Conservation (phyloP, 2,113 vertebrate species). For the Megatriorchis doriae region DNA sequence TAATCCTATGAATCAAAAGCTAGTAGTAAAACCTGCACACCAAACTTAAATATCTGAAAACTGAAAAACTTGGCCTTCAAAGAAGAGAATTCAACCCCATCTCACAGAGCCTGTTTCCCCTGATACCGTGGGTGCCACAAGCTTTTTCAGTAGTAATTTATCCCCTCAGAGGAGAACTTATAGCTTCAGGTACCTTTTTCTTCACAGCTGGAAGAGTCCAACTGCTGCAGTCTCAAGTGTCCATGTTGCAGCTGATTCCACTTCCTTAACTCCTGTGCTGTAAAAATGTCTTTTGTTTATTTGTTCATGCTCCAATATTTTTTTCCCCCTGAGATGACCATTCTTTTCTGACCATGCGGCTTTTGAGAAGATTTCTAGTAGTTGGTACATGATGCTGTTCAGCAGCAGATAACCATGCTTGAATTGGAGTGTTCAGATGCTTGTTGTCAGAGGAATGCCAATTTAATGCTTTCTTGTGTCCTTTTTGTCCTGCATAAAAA, state of each 20-base stretch:
- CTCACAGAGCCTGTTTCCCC: not conserved
- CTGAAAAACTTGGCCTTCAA: not conserved
- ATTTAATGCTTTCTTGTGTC: not conserved
- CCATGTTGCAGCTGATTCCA: not conserved
- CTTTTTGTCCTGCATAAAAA: not conserved
- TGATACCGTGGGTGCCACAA: fast-evolving
- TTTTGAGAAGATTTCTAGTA: not conserved
- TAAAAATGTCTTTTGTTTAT: not conserved
- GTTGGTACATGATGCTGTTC: fast-evolving
- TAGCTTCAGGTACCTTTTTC: not conserved
- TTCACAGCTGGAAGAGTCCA: not conserved
- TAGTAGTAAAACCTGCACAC: not conserved
- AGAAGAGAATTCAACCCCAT: not conserved
- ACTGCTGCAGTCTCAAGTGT: not conserved
- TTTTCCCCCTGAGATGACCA: not conserved
- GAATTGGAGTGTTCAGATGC: not conserved
- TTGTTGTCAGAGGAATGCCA: not conserved
- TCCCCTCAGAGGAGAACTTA: not conserved
- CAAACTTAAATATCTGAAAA: not conserved
- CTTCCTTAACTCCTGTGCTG: not conserved
- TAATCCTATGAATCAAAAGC: not conserved
- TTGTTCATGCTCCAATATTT: not conserved
- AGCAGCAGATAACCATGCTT: not conserved
- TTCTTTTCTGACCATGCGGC: not conserved
- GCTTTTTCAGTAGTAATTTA: not conserved